Base-by-base conservation (phyloP, 2,113 vertebrate species). In the Cinclus mexicanus region DNA sequence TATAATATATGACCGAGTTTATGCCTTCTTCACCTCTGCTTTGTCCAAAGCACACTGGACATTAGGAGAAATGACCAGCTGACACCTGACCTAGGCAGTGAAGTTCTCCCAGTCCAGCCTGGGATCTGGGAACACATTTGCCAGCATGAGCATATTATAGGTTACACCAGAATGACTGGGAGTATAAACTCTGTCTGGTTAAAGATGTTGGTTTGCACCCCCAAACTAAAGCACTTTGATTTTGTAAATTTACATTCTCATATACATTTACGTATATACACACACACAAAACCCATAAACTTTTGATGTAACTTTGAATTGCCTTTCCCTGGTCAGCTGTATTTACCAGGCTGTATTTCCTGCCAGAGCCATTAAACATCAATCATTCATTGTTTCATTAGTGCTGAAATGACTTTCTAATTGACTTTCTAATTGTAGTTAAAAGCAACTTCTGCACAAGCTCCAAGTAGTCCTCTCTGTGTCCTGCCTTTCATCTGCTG, bases 361-460 rank as follows among this genome's bases (percentile, higher is more conserved):
- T 93, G 90, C 88, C 85, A 94, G 93, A 78, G 61, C 44, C 78
- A 91, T 94, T 96, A 88, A 79, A 29, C 59, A 89, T 95, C 94
- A 94, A 94, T 91, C 94, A 94, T 84, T 95, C 2, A 1, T 95
- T 97, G 78, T 97, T 95, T 96, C 92, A 91, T 96, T 95, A 95
- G 78, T 82, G 84, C 52, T 87, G 82, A 95, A 97, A 96, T 93
- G 57, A 95, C 93, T 97, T 96, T 95, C 95, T 95, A 95, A 97
- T 97, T 95, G 93, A 93, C 95, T 95, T 96, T 94, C 79, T 92
- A 94, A 95, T 95, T 96, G 90, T 95, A 93, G 90, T 87, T 95
- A 94, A 96, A 95, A 95, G 84, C 84, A 97, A 95, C 86, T 96
- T 96, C 57, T 93, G 75, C 88, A 74, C n/a, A 81, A 78, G 69